Evolutionary conservation across 2,113 vertebrate genomes (phyloP).

Genomic region (Notothenia rossii): DNA sequence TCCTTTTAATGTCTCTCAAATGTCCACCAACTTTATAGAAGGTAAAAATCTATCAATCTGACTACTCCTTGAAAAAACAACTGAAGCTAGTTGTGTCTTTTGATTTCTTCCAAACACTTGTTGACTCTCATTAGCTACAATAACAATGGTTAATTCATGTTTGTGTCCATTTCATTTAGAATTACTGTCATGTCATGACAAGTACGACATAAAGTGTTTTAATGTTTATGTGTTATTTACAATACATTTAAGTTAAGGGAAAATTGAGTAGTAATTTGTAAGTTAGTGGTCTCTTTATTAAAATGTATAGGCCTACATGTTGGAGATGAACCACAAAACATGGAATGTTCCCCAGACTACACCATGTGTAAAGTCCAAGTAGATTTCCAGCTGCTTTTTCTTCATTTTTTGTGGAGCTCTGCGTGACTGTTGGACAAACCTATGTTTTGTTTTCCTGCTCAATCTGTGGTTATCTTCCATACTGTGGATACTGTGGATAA

Average conservation of each 20-base stretch:
- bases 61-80: background rate
- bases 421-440: conserved; percentile 20
- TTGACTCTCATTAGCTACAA: too few relatives aligned
- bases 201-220: too few relatives aligned
- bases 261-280: conserved; percentile 4
- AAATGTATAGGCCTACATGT: background rate
- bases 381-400: conserved; percentile 27
- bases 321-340: background rate
- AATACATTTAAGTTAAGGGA: background rate
- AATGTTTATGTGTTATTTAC: too few relatives aligned
- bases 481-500: conserved; percentile 27
- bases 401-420: conserved; percentile 1
- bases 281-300: background rate
- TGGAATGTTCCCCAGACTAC: conserved; percentile 1
- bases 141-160: too few relatives aligned
- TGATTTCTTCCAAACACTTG: background rate
- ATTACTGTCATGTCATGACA: too few relatives aligned
- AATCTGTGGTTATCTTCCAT: conserved; percentile 4
- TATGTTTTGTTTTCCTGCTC: conserved; percentile 24
- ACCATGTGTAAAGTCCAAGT: background rate
- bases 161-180: too few relatives aligned
- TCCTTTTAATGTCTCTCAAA: background rate
- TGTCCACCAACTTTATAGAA: background rate
- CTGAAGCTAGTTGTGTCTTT: background rate
- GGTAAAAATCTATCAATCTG: background rate